phyloP scores from a whole-genome alignment of 2,797 vertebrate species.

The Pseudochirops corinnae region DNA sequence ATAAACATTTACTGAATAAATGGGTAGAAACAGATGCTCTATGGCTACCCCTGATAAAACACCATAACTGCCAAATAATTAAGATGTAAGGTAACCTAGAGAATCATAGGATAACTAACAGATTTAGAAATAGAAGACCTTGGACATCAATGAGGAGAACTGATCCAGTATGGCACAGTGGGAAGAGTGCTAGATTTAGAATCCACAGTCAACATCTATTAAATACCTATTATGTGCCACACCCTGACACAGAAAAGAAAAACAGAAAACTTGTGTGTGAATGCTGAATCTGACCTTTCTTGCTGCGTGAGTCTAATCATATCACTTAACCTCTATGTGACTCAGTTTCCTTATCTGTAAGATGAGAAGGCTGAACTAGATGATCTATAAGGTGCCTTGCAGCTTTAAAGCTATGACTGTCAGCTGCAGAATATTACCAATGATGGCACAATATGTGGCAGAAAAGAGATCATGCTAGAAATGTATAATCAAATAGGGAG shows the following conservation, averaged over 20 bases:
- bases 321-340: neutral
- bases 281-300: neutral
- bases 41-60: neutral
- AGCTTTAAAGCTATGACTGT: neutral
- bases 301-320: neutral
- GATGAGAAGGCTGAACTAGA: neutral
- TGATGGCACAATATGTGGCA: neutral
- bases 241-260: neutral
- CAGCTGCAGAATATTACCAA: neutral
- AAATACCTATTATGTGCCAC: neutral
- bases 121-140: neutral
- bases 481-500: neutral
- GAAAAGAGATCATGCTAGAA: neutral
- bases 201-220: neutral
- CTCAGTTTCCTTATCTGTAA: neutral
- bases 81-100: neutral
- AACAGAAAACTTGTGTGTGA: neutral
- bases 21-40: neutral
- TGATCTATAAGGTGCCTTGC: neutral
- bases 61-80: neutral
- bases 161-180: neutral
- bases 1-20: neutral
- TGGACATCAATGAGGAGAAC: neutral
- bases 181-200: neutral
- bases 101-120: neutral